phyloP scores from a whole-genome alignment of 2,888 invertebrate genomes.

The Leistus spinibarbis region DNA sequence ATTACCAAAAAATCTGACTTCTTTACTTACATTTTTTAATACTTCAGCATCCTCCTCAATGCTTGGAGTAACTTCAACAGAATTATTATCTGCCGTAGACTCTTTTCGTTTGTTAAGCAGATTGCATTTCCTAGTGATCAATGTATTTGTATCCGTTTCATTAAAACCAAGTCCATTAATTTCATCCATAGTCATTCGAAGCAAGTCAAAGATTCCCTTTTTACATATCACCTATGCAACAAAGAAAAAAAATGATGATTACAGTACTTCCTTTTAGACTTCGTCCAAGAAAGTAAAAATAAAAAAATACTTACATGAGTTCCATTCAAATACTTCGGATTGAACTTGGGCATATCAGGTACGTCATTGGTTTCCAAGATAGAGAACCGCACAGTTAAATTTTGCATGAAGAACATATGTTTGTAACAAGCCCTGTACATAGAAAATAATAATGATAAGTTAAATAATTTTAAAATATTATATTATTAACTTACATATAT shows the following conservation, averaged over 20 bases:
- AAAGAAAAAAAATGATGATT: background rate
- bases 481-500: constrained; percentile 42
- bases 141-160: constrained; percentile 1
- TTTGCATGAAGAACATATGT: constrained; percentile 48
- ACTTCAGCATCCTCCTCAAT: background rate
- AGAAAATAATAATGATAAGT: too few relatives aligned
- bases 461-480: background rate
- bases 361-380: constrained; percentile 45
- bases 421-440: constrained; percentile 45
- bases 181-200: constrained; percentile 16
- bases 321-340: constrained; percentile 48
- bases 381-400: constrained; percentile 48
- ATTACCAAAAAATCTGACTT: background rate
- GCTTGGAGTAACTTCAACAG: background rate
- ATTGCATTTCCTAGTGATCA: constrained; percentile 15
- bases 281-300: background rate
- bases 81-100: background rate
- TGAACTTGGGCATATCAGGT: constrained; percentile 43
- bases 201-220: constrained; percentile 38
- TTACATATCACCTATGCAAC: constrained; percentile 37
- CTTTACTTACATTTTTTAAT: constrained; percentile 17
- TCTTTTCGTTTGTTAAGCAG: constrained; percentile 18
- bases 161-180: constrained; percentile 25
- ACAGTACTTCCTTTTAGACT: background rate
- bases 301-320: constrained; percentile 50